phyloP scores from a whole-genome alignment of 30 jellyfish, hydroid and myxozoan species.

The Aurelia sp. region DNA sequence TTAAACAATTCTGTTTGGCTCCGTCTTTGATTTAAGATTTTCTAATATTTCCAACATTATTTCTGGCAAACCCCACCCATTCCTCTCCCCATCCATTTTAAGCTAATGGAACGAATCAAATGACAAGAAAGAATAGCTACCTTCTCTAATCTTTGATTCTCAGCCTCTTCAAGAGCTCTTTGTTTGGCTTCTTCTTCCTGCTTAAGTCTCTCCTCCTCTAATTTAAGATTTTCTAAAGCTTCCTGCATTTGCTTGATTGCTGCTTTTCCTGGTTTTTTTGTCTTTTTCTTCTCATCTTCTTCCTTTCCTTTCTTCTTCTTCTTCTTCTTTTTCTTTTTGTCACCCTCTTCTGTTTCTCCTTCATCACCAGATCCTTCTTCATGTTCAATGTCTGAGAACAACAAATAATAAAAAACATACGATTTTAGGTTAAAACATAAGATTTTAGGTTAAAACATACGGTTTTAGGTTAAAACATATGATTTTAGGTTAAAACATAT shows the following conservation, averaged over 20 bases:
- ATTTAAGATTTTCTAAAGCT: conserved; percentile 80
- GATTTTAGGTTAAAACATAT: too few relatives aligned
- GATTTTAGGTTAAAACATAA: too few relatives aligned
- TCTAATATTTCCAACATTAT: too few relatives aligned
- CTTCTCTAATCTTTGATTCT: conserved; percentile 77
- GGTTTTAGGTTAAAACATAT: too few relatives aligned
- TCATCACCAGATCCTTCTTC: conserved; percentile 78
- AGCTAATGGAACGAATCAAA: background rate
- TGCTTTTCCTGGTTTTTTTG: conserved; percentile 82
- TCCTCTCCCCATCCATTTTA: too few relatives aligned
- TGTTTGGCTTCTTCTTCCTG: conserved; percentile 95
- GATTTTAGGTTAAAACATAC: too few relatives aligned
- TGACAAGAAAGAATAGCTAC: conserved; percentile 20
- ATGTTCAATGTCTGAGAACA: conserved; percentile 2
- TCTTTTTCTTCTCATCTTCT: conserved; percentile 81
- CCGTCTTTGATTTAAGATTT: too few relatives aligned
- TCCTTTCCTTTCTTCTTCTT: conserved; percentile 88
- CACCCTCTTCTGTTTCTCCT: conserved; percentile 72
- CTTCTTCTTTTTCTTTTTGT: conserved; percentile 85
- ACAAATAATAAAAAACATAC: too few relatives aligned
- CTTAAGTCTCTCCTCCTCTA: conserved; percentile 87
- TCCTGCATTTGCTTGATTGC: conserved; percentile 91
- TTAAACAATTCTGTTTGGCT: too few relatives aligned
- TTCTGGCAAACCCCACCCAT: too few relatives aligned
- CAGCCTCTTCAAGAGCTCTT: conserved; percentile 95